These are phyloP conservation scores for Acyrthosiphon pisum DNA, from an alignment of 1,140 invertebrate genomes.

Conservation along the genomic window DNA sequence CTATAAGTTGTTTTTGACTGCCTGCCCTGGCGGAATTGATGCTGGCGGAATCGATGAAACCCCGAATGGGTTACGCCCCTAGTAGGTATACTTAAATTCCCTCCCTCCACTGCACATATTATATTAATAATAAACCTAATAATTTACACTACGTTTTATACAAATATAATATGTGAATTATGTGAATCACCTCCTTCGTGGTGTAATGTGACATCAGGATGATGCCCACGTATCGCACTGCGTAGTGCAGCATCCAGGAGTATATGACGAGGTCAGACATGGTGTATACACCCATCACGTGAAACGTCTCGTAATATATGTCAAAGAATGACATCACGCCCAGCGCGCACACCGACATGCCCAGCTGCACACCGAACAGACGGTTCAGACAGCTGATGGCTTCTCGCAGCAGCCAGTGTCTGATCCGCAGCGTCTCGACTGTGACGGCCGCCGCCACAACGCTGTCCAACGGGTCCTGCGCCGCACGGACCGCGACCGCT, in stretches of 20 bases:
- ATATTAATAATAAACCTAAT: too few species aligned
- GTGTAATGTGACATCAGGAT: neutral
- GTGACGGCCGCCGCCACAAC: neutral
- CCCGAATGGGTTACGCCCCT: too few species aligned
- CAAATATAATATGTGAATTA: neutral
- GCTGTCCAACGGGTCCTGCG: neutral
- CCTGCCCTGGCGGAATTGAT: too few species aligned
- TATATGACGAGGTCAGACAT: neutral
- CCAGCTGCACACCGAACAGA: neutral
- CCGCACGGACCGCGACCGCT: too few species aligned
- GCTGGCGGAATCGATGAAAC: too few species aligned
- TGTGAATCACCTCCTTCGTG: neutral
- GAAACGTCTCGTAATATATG: slow-evolving; percentile 24
- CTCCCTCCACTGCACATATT: too few species aligned
- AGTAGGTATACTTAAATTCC: too few species aligned
- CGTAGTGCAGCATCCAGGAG: neutral
- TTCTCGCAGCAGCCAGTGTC: slow-evolving; percentile 4
- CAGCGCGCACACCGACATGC: slow-evolving; percentile 9
- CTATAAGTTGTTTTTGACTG: too few species aligned
- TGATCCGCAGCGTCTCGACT: slow-evolving; percentile 1
- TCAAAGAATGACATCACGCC: slow-evolving; percentile 26
- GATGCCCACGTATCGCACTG: neutral
- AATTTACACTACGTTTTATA: neutral
- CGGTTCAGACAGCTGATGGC: neutral
- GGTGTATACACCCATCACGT: neutral